Base-by-base conservation (phyloP, 2,888 invertebrate genomes). In the Cephus spinipes region DNA sequence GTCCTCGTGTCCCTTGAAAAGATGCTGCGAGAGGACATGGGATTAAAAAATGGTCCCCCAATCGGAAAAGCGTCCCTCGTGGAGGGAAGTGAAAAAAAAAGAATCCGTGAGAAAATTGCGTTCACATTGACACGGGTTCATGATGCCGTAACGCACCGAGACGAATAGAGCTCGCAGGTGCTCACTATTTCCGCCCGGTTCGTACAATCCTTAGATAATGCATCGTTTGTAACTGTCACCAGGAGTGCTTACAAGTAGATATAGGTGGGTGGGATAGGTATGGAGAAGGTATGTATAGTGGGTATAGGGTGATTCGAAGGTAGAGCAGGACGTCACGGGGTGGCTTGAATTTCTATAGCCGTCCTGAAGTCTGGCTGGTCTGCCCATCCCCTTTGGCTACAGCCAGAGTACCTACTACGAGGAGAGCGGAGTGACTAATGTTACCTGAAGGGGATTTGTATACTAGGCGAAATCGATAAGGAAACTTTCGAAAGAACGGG, bases 181-280 rank as follows among this genome's bases (percentile, higher is more conserved):
- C 87, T 89, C 82, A 84, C 86, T 84, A 88, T 89, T 89, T 88
- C 89, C 89, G 84, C 86, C 87, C 85, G 83, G 69, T 85, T 77
- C 85, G 84, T 84, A 84, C 87, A 88, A 89, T 90, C 89, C 89
- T 90, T 88, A 87, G 89, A 90, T 90, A 90, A 90, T 88, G 85
- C 86, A 86, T 89, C 90, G 89, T 90, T 90, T 90, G 89, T 90
- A 89, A 90, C 89, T 90, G 90, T 90, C 90, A 83, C 85, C 82
- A 81, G 78, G 80, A 79, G 82, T 76, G 74, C 75, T 75, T 73
- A 31, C 76, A 30, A 30, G 68, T 78, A 77, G 74, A n/a, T 74
- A 74, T 36, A 69, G 35, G 55, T 55, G 83, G 84, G 80, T 82
- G 83, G 82, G 76, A 83, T 82, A 80, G 83, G 82, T 80, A 83